Conservation (phyloP, 2,797 vertebrate species). For the Tokudaia muenninki region DNA sequence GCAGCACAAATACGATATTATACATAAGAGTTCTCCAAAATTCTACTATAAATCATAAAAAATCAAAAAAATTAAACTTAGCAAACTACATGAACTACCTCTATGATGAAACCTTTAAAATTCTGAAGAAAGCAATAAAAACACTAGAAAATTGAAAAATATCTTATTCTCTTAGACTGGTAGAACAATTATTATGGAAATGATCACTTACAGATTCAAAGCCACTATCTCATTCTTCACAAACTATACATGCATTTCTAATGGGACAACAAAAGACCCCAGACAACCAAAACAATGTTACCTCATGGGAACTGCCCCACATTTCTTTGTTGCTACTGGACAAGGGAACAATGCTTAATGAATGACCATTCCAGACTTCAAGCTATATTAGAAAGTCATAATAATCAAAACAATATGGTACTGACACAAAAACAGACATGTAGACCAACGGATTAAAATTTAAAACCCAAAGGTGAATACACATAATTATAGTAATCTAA, state of each 20-base stretch:
- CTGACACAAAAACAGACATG: not conserved
- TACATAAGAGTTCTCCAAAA: not conserved
- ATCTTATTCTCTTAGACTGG: not conserved
- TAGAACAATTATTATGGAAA: not conserved
- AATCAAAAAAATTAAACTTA: not conserved
- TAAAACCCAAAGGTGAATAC: not conserved
- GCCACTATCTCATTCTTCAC: not conserved
- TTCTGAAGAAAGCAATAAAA: not conserved
- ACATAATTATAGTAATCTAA: not conserved
- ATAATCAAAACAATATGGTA: not conserved
- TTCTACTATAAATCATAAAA: not conserved
- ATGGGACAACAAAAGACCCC: not conserved
- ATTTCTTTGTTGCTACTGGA: not conserved
- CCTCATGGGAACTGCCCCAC: not conserved
- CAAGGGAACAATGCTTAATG: not conserved
- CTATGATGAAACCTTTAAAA: not conserved
- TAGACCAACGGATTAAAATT: not conserved
- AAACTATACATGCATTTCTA: not conserved
- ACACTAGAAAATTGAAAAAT: not conserved
- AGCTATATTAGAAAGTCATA: not conserved
- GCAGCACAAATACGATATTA: not conserved
- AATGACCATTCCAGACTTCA: not conserved
- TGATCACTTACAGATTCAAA: not conserved
- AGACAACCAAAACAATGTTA: not conserved
- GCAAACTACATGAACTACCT: not conserved